Percentiles rank a stretch among this genome's conserved stretches.
phyloP scores from a whole-genome alignment of 2,113 vertebrate species.

The Lethenteron reissneri region DNA sequence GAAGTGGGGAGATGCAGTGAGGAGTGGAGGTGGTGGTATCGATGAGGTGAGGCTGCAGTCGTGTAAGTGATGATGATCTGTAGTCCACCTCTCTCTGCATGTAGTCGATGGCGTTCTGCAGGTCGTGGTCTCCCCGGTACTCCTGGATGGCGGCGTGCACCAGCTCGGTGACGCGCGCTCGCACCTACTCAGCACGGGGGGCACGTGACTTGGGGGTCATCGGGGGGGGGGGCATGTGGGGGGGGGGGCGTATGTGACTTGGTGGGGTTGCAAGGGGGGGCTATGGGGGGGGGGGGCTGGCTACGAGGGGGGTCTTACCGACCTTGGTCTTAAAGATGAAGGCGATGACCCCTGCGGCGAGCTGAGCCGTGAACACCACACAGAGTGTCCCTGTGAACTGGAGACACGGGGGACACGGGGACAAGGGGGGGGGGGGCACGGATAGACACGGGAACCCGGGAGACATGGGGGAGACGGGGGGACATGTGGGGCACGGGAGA shows the following conservation, averaged over 20 bases:
- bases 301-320: too few relatives aligned
- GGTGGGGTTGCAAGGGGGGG: too few relatives aligned
- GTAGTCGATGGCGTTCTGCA: constrained; percentile 73
- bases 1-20: background rate
- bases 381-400: constrained; percentile 63
- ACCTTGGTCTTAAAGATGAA: constrained; percentile 78
- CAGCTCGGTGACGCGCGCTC: constrained; percentile 41
- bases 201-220: too few relatives aligned
- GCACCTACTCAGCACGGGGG: constrained; percentile 23
- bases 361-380: constrained; percentile 55
- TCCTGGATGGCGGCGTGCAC: constrained; percentile 44
- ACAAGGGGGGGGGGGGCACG: background rate
- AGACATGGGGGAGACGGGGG: too few relatives aligned
- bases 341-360: constrained; percentile 44
- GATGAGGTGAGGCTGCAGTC: background rate
- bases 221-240: too few relatives aligned
- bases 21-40: background rate
- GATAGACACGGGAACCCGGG: too few relatives aligned
- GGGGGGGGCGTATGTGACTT: too few relatives aligned
- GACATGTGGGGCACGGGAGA: too few relatives aligned
- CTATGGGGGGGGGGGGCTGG: too few relatives aligned
- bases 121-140: constrained; percentile 58
- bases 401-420: background rate
- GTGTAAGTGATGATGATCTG: background rate
- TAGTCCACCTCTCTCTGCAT: constrained; percentile 32